Conservation (phyloP, 1,140 invertebrate genomes). For the Bilobella aurantiaca region DNA sequence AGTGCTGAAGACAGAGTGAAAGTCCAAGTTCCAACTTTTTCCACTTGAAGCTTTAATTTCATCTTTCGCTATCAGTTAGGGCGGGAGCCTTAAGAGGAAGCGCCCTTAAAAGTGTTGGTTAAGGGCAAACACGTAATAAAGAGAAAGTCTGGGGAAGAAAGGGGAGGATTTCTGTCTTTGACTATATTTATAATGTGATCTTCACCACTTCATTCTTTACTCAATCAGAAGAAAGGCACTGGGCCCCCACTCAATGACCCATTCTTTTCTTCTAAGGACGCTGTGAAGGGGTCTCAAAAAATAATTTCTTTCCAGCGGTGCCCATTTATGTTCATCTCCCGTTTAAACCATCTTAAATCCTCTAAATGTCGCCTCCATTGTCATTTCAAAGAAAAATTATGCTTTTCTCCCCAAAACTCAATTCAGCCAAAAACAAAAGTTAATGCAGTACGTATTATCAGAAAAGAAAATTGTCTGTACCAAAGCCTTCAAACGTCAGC, state of each 20-base stretch:
- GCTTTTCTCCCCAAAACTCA: too few relatives aligned
- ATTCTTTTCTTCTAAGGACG: neutral
- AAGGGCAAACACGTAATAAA: conserved; percentile 33
- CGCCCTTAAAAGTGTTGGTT: conserved; percentile 35
- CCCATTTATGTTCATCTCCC: too few relatives aligned
- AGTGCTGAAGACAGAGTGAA: neutral
- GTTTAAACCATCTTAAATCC: too few relatives aligned
- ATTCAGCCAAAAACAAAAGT: too few relatives aligned
- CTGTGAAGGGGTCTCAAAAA: too few relatives aligned
- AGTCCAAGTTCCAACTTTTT: neutral
- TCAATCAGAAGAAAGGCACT: neutral
- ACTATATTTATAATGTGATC: conserved; percentile 2
- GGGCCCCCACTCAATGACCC: neutral
- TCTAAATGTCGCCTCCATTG: too few relatives aligned
- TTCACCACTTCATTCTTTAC: neutral
- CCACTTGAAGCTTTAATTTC: conserved; percentile 31
- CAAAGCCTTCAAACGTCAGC: too few relatives aligned
- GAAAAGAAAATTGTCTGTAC: too few relatives aligned
- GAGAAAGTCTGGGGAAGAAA: neutral
- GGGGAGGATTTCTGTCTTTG: neutral
- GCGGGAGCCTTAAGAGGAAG: conserved; percentile 23
- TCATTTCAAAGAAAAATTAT: too few relatives aligned
- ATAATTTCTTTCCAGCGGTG: too few relatives aligned
- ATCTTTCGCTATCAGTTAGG: conserved; percentile 34
- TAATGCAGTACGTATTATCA: too few relatives aligned